Evolutionary conservation across 1,140 invertebrate genomes (phyloP).

Genomic region (Amyelois transitella): DNA sequence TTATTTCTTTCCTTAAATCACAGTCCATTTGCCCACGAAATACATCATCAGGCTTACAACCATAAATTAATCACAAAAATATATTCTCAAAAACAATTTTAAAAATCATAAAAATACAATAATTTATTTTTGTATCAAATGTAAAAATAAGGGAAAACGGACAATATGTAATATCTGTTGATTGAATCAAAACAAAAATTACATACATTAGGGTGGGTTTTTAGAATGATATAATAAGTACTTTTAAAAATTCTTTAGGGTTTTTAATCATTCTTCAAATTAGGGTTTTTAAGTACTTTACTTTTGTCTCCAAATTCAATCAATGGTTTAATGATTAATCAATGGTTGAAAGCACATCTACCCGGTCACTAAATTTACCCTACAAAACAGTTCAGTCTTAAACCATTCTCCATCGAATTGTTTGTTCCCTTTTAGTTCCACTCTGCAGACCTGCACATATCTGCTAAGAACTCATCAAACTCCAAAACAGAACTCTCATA

Average conservation of each 20-base stretch:
- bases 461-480: constrained; percentile 61
- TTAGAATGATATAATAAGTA: too few relatives aligned
- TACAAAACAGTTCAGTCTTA: constrained; percentile 15
- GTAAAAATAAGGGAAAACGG: too few relatives aligned
- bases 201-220: too few relatives aligned
- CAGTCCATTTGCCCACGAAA: not conserved
- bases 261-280: too few relatives aligned
- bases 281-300: too few relatives aligned
- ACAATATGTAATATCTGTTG: too few relatives aligned
- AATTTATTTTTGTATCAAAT: too few relatives aligned
- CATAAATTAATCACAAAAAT: not conserved
- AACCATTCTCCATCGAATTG: not conserved
- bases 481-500: constrained; percentile 60
- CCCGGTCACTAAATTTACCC: not conserved
- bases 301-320: too few relatives aligned
- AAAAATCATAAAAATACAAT: too few relatives aligned
- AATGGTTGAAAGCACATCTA: not conserved
- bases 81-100: too few relatives aligned
- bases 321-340: not conserved
- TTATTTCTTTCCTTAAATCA: not conserved
- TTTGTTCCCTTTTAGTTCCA: constrained; percentile 47
- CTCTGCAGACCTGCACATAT: constrained; percentile 61
- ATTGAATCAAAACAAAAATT: too few relatives aligned
- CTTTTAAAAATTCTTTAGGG: too few relatives aligned
- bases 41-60: not conserved